A percentile compares a stretch with the other conserved stretches of the same genome.
phyloP scores from a whole-genome alignment of 2,888 invertebrate genomes.

The Opisthograptis luteolata region DNA sequence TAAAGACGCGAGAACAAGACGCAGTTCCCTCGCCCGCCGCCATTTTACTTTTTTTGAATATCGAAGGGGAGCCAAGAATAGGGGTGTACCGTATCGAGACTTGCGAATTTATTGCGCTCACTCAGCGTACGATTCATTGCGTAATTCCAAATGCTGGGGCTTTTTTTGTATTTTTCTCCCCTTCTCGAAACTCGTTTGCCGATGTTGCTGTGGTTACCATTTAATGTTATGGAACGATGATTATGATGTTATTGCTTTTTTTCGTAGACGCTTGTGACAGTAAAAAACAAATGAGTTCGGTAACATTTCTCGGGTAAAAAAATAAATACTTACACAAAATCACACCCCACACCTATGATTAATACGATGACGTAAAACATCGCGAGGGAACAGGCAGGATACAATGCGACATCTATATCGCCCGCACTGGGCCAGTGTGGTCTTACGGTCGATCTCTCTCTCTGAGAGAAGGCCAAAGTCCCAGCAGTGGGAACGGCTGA shows the following conservation, averaged over 20 bases:
- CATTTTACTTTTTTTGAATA: slow-evolving; percentile 75
- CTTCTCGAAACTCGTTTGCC: slow-evolving; percentile 30
- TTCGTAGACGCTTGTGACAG: too few relatives aligned
- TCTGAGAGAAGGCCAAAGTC: too few relatives aligned
- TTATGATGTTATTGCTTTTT: slow-evolving; percentile 28
- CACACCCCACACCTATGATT: too few relatives aligned
- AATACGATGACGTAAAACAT: too few relatives aligned
- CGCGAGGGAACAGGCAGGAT: too few relatives aligned
- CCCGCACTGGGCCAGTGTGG: too few relatives aligned
- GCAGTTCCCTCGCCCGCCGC: slow-evolving; percentile 53
- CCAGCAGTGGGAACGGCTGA: too few relatives aligned
- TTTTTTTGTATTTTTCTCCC: slow-evolving; percentile 35
- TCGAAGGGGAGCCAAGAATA: slow-evolving; percentile 65
- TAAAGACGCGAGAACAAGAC: slow-evolving; percentile 82
- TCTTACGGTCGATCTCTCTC: too few relatives aligned
- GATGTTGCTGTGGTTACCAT: slow-evolving; percentile 26
- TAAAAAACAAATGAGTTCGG: too few relatives aligned
- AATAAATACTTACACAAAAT: too few relatives aligned
- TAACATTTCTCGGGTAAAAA: too few relatives aligned
- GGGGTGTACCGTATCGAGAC: slow-evolving; percentile 63
- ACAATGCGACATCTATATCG: too few relatives aligned
- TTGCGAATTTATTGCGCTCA: slow-evolving; percentile 70
- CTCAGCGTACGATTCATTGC: slow-evolving; percentile 77
- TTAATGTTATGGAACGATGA: slow-evolving; percentile 26
- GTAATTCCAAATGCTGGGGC: slow-evolving; percentile 57